A percentile compares a stretch with the other conserved stretches of the same genome.
Conservation (phyloP, 2,113 vertebrate species). For the Tor tambroides region DNA sequence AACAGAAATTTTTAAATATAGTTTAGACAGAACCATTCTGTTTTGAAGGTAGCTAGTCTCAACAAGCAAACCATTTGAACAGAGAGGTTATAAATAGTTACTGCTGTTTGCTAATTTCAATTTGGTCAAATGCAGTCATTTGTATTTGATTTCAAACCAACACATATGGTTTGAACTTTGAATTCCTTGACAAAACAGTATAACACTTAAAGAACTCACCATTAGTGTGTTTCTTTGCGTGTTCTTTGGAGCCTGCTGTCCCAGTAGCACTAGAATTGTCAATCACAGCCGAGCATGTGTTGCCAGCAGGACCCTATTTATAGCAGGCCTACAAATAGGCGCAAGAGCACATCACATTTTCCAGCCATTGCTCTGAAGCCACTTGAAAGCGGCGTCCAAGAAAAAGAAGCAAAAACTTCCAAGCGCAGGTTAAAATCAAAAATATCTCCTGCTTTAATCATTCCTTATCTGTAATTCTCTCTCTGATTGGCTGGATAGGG, state of each 20-base stretch:
- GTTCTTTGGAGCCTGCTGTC: constrained; percentile 68
- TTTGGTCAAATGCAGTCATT: not conserved
- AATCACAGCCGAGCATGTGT: constrained; percentile 78
- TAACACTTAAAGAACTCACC: constrained; percentile 67
- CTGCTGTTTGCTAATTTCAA: constrained; percentile 59
- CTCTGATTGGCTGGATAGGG: no score
- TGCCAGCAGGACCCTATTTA: constrained; percentile 77
- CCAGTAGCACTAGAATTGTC: constrained; percentile 73
- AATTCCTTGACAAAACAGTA: constrained; percentile 28
- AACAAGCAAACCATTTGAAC: constrained; percentile 62
- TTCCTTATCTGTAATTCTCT: not conserved
- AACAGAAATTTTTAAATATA: not conserved
- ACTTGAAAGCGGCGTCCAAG: constrained; percentile 35
- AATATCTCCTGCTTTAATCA: not conserved
- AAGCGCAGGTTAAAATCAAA: not conserved
- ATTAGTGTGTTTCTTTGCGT: constrained; percentile 67
- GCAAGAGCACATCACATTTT: constrained; percentile 77
- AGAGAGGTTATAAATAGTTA: constrained; percentile 76
- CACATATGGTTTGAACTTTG: constrained; percentile 13
- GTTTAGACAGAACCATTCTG: not conserved
- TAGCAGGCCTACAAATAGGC: constrained; percentile 81
- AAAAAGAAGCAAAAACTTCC: not conserved
- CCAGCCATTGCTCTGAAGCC: constrained; percentile 60
- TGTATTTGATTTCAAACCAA: not conserved
- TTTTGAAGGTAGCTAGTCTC: constrained; percentile 36